Conservation (phyloP, 1,140 invertebrate genomes). For the Myzus persicae region DNA sequence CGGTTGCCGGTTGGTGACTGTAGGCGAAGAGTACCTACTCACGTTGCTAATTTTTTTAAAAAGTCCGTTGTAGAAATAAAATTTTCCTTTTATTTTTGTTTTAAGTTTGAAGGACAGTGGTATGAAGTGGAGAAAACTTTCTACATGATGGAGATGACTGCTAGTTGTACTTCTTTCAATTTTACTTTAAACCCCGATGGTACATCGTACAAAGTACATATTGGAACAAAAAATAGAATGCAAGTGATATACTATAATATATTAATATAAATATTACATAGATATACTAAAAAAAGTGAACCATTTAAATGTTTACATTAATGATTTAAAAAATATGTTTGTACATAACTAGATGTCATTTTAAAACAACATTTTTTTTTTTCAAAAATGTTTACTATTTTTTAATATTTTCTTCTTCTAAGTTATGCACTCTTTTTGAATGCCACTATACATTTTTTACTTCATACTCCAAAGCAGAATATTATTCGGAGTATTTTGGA, state of each 20-base stretch:
- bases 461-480: no score
- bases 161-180: constrained; percentile 72
- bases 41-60: background rate
- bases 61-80: background rate
- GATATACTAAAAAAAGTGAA: background rate
- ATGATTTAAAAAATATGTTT: no score
- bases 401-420: no score
- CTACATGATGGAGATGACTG: constrained; percentile 73
- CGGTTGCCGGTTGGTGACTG: no score
- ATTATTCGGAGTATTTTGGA: no score
- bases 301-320: no score
- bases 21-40: no score
- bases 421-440: no score
- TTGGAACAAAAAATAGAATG: constrained; percentile 72
- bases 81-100: background rate
- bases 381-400: no score
- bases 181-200: constrained; percentile 67
- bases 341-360: no score
- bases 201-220: constrained; percentile 69
- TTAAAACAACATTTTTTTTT: no score
- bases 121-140: constrained; percentile 77
- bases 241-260: constrained; percentile 63
- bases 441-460: no score
- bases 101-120: constrained; percentile 74
- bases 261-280: background rate